Base-by-base conservation (phyloP, 2,797 vertebrate species). In the Enteromius viviparus region DNA sequence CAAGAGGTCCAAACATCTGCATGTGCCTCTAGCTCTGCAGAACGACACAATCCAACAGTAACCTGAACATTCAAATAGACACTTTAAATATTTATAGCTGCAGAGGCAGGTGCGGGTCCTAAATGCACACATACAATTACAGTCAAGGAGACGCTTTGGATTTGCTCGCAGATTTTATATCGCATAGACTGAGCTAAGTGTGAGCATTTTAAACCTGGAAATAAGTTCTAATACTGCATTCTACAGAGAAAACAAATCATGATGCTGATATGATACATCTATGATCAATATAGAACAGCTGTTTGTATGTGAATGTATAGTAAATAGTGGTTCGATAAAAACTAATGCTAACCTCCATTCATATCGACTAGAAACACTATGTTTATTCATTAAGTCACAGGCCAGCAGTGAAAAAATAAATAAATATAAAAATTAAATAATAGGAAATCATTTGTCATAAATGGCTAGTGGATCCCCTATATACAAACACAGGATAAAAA, bases 391-490 rank as follows among this genome's bases (percentile, higher is more conserved):
- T 9, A 75, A 75, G 80, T 75, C 70, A 71, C 80, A 82, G 70
- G n/a, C 58, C 80, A 65, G 80, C 80, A 65, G 42, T 65, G 32
- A 75, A 82, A 71, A 51, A 64, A 66, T 66, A 76, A 66, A 82
- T 75, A 82, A 29, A 55, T 32, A 66, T 66, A 26, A 53, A 26
- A 65, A 69, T 14, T 1, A 77, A 78, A 47, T 34, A 45, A 12
- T 29, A 58, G 5, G 42, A 4, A 70, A 65, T 21, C 10, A 74
- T 23, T 14, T n/a, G 7, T 64, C 69, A 64, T 19, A 81, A 60
- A 62, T 7, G 12, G 23, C 23, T 17, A 71, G 40, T 66, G 70
- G 32, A 81, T 42, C 21, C 55, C 42, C 72, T 53, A 17, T 64
- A 71, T 70, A n/a, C 42, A 23, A 23, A 47, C 53, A 84, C 19